phyloP scores from a whole-genome alignment of 2,888 invertebrate species.

The Yponomeuta evonymella region DNA sequence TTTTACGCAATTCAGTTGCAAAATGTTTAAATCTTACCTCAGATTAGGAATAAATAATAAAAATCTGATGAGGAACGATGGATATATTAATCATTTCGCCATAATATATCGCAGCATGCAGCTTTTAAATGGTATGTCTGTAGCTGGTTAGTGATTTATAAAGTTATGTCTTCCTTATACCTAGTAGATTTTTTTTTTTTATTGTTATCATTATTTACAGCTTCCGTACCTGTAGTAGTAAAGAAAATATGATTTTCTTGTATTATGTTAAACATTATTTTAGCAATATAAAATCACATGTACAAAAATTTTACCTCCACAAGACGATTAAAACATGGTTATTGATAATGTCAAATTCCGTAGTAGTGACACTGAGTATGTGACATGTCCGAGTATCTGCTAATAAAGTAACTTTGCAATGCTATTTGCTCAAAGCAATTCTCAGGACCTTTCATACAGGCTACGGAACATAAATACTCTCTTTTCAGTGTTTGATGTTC shows the following conservation, averaged over 20 bases:
- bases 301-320: not conserved
- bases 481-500: not conserved
- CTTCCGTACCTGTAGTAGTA: not conserved
- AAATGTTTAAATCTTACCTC: no score
- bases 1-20: no score
- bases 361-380: not conserved
- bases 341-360: no score
- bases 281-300: not conserved
- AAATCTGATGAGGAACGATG: not conserved
- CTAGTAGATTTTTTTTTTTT: not conserved
- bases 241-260: not conserved
- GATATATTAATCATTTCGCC: not conserved
- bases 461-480: not conserved
- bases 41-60: no score
- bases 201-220: not conserved
- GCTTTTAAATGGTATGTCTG: not conserved
- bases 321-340: not conserved
- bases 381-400: not conserved
- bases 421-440: not conserved
- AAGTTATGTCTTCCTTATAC: constrained; percentile 8
- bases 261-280: not conserved
- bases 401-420: not conserved
- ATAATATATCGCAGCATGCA: constrained; percentile 18
- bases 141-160: not conserved
- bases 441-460: not conserved